Evolutionary conservation across 2,888 invertebrate genomes (phyloP).

Genomic region (Ochropacha duplaris): DNA sequence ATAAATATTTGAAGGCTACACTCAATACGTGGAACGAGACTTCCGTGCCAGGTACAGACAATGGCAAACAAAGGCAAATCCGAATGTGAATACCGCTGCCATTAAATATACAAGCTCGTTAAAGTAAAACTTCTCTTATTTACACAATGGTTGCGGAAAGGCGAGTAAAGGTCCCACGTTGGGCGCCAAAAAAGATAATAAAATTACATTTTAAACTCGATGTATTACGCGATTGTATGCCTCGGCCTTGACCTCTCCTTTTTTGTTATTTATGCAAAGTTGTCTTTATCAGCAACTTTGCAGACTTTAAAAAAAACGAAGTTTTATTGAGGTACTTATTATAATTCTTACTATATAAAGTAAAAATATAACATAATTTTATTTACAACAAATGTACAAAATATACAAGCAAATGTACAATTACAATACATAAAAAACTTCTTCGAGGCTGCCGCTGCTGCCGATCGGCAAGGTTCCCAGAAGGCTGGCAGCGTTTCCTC

Average conservation of each 20-base stretch:
- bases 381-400: no score
- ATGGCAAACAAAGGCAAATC: slow-evolving; percentile 14
- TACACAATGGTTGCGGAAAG: slow-evolving; percentile 27
- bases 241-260: neutral
- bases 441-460: no score
- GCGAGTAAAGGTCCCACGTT: slow-evolving; percentile 5
- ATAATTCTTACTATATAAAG: no score
- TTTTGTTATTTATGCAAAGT: neutral
- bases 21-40: slow-evolving; percentile 8
- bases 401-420: no score
- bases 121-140: slow-evolving; percentile 34
- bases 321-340: neutral
- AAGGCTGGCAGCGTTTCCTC: no score
- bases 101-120: slow-evolving; percentile 38
- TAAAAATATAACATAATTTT: no score
- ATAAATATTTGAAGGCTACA: slow-evolving; percentile 36
- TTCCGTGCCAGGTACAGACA: slow-evolving; percentile 33
- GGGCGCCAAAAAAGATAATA: slow-evolving; percentile 8
- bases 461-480: no score
- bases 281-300: neutral
- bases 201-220: slow-evolving; percentile 5
- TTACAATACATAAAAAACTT: no score
- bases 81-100: slow-evolving; percentile 27
- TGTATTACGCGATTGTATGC: neutral
- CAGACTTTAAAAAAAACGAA: neutral